Evolutionary conservation across 2,797 vertebrate species (phyloP), one percentile per base, ranked within the genome.

Genomic region (Atherinosoma microstoma): DNA sequence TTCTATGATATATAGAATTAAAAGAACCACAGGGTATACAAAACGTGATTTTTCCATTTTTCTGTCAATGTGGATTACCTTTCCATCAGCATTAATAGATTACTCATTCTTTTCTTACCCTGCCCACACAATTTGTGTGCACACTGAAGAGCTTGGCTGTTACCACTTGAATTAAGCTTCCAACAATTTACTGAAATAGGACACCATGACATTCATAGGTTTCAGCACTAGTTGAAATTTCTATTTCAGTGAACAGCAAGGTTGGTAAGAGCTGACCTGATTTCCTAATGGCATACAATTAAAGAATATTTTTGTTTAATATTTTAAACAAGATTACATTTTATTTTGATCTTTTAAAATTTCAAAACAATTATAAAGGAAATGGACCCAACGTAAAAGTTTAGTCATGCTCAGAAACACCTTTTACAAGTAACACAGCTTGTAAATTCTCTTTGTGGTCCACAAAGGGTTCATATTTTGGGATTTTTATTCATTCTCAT

Each of bases 131-230:
- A 40, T 53, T 64, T 67, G 56, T 60, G 45, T 0, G 8, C 60
- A 69, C 16, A 16, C 20, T 38, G 58, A 77, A 68, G 18, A 66
- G 32, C 27, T 32, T 49, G 22, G 1, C 8, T 45, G 9, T 75
- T 75, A 53, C 24, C 45, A 74, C 61, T 29, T 47, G 59, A 73
- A 80, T 84, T 70, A 78, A 49, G 45, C 67, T 63, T 36, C 68
- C 8, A 42, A 38, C 36, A 38, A 3, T 42, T 42, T 3, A 42
- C 4, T 42, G 38, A 5, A 42, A 42, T 16, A 15, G 3, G 15
- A 42, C 38, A 42, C 38, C 38, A 42, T 15, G 36, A 2, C 38
- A 42, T 42, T 42, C 15, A 42, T 35, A 32, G 32, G 34, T 35
- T 32, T 4, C 6, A 6, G 32, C 32, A 1, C 1, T 32, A 4